phyloP scores from a whole-genome alignment of 2,888 invertebrate species.

The Drosophila leonis region DNA sequence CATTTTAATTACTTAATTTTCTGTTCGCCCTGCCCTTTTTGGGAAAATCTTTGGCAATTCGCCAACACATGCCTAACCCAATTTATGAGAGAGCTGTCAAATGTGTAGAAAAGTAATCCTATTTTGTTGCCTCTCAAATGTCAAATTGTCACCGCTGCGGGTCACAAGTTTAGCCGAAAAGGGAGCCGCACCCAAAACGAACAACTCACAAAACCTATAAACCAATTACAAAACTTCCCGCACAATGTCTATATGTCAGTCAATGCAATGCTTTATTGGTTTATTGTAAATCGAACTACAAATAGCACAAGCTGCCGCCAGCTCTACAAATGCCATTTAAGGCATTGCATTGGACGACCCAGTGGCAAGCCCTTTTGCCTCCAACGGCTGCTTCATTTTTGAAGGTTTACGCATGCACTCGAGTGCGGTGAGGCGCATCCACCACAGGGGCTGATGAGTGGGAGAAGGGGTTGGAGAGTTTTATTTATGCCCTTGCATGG shows the following conservation, averaged over 20 bases:
- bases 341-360: constrained; percentile 57
- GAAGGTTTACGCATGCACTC: constrained; percentile 68
- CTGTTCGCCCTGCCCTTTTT: constrained; percentile 42
- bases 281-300: constrained; percentile 70
- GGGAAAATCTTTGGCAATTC: constrained; percentile 48
- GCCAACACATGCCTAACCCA: constrained; percentile 52
- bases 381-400: constrained; percentile 40
- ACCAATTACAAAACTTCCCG: constrained; percentile 71
- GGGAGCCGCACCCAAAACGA: constrained; percentile 56
- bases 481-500: constrained; percentile 40
- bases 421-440: constrained; percentile 70
- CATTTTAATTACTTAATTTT: constrained; percentile 50
- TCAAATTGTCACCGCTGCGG: constrained; percentile 49
- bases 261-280: constrained; percentile 60
- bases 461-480: background rate
- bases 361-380: constrained; percentile 68
- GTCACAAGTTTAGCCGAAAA: constrained; percentile 50
- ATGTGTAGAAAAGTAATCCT: constrained; percentile 60
- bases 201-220: constrained; percentile 51
- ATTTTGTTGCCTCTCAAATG: constrained; percentile 56
- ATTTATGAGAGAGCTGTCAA: constrained; percentile 59
- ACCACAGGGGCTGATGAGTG: background rate
- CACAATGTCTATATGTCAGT: constrained; percentile 24
- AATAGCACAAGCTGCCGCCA: constrained; percentile 46
- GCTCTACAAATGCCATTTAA: constrained; percentile 59